Conservation (phyloP, 2,797 vertebrate genomes). For the Phoxinus dragarum region DNA sequence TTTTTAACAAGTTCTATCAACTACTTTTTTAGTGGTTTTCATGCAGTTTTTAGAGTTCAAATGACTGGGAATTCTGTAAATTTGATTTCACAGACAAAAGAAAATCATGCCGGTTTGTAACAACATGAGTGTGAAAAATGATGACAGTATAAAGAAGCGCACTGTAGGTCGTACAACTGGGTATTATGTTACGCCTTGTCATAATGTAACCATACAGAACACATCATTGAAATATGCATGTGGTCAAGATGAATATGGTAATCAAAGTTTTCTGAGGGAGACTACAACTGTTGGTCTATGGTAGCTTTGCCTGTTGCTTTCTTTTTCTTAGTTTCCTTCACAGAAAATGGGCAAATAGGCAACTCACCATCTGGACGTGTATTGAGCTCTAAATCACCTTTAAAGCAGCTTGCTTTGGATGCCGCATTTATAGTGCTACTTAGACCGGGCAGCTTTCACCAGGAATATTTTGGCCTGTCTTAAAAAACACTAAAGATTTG, state of each 20-base stretch:
- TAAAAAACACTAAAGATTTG: conserved; percentile 29
- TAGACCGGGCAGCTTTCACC: conserved; percentile 59
- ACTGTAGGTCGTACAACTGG: background rate
- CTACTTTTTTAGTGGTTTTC: background rate
- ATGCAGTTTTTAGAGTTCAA: background rate
- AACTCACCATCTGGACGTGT: conserved; percentile 61
- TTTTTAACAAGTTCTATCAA: background rate
- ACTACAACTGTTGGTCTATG: background rate
- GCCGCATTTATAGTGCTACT: conserved; percentile 59
- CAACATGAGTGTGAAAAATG: background rate
- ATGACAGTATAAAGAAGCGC: background rate
- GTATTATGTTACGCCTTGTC: conserved; percentile 1
- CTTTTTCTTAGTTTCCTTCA: conserved; percentile 26
- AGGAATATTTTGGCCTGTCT: conserved; percentile 55
- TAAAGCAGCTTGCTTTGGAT: conserved; percentile 60
- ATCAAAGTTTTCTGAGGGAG: background rate
- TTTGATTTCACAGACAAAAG: background rate
- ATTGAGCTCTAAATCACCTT: conserved; percentile 54
- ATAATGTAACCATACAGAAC: background rate
- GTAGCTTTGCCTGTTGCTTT: background rate
- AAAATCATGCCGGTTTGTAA: background rate
- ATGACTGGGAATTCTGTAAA: background rate
- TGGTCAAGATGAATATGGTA: background rate
- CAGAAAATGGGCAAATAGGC: conserved; percentile 43
- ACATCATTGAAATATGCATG: background rate